phyloP scores from a whole-genome alignment of 2,797 vertebrate genomes.

The Microctenopoma lineatum region DNA sequence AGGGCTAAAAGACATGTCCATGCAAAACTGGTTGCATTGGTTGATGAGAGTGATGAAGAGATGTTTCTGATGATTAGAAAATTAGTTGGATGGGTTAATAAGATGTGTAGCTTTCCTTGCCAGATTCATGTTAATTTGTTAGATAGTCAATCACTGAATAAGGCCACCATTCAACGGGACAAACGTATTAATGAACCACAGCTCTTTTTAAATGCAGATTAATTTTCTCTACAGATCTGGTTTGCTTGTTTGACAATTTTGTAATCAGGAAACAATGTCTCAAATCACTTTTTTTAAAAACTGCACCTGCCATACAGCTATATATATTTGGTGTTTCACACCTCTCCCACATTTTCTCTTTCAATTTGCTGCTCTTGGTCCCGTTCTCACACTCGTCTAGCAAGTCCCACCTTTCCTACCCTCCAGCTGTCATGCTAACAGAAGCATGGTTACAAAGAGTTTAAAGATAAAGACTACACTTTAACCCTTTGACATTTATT shows the following conservation, averaged over 20 bases:
- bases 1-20: constrained; percentile 16
- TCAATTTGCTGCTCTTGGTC: constrained; percentile 60
- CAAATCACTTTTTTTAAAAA: constrained; percentile 33
- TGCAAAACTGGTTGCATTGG: neutral
- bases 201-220: neutral
- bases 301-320: constrained; percentile 52
- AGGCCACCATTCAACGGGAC: constrained; percentile 8
- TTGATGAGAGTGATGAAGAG: neutral
- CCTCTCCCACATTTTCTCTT: constrained; percentile 57
- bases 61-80: neutral
- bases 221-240: neutral
- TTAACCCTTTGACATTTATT: constrained; percentile 38
- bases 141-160: neutral
- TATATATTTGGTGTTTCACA: constrained; percentile 61
- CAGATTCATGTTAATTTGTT: neutral
- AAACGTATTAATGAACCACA: constrained; percentile 4
- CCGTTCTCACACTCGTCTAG: constrained; percentile 46
- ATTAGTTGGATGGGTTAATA: neutral
- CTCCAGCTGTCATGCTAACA: constrained; percentile 41
- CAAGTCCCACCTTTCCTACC: constrained; percentile 30
- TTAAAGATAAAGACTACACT: constrained; percentile 7
- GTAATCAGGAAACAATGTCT: constrained; percentile 24
- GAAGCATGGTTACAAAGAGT: neutral
- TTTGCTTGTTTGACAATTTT: constrained; percentile 11
- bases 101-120: neutral